Percentiles rank a stretch among this genome's conserved stretches.
These are phyloP conservation scores for Venturia canescens DNA, from an alignment of 1,140 invertebrate genomes.

Conservation along the genomic window DNA sequence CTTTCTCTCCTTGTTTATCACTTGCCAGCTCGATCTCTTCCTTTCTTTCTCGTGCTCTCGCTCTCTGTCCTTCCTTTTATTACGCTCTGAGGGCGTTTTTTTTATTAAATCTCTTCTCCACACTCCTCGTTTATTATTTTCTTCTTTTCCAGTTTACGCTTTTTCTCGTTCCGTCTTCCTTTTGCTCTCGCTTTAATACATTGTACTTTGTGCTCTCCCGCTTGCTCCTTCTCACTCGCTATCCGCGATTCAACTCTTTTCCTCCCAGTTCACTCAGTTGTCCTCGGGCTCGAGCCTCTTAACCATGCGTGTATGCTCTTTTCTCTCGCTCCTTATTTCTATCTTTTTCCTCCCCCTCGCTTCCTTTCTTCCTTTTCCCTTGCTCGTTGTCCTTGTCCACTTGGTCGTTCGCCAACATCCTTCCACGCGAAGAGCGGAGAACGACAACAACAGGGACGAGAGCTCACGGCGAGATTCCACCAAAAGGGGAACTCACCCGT, in stretches of 20 bases:
- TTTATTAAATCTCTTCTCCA: not conserved
- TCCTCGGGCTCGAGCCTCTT: constrained; percentile 24
- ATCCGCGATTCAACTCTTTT: not conserved
- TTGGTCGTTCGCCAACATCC: constrained; percentile 24
- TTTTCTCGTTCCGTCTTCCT: constrained; percentile 25
- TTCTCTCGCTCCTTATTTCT: not conserved
- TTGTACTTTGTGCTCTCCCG: constrained; percentile 4
- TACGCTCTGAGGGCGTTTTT: not conserved
- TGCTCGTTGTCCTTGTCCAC: constrained; percentile 14
- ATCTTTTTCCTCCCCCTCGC: not conserved
- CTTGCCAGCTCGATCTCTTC: constrained; percentile 17
- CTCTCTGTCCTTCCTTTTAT: not conserved
- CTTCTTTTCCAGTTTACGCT: constrained; percentile 11
- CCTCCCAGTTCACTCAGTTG: not conserved
- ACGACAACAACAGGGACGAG: constrained; percentile 32
- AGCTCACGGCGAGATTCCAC: constrained; percentile 20
- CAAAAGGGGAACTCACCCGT: constrained; percentile 36
- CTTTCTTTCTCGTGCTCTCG: not conserved
- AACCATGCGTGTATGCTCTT: constrained; percentile 10
- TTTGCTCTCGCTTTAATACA: constrained; percentile 19
- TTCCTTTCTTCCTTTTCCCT: not conserved
- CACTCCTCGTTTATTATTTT: not conserved
- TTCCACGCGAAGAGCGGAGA: constrained; percentile 22
- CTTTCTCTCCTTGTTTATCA: constrained; percentile 16
- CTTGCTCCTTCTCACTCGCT: constrained; percentile 15